A percentile compares a stretch with the other conserved stretches of the same genome.
Evolutionary conservation across 1,140 invertebrate species (phyloP).

Genomic region (Ceratosolen solmsi): DNA sequence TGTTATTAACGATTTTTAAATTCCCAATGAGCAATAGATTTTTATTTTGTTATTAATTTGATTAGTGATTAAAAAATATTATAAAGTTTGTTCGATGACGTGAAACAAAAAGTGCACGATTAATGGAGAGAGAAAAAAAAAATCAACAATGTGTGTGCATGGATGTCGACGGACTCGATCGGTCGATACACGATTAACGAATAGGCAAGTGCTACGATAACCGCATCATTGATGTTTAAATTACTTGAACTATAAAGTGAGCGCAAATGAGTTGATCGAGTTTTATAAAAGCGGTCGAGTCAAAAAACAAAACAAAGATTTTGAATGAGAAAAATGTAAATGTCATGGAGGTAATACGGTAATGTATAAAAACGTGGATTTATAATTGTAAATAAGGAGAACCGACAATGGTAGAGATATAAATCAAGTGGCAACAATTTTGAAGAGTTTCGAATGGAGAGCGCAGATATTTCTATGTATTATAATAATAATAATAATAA

Average conservation of each 20-base stretch:
- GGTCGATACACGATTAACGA: constrained; percentile 3
- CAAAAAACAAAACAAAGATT: constrained; percentile 13
- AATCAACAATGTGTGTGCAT: neutral
- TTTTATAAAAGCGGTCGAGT: neutral
- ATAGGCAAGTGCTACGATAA: neutral
- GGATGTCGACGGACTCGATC: neutral
- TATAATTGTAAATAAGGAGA: constrained; percentile 69
- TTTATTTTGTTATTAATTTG: too few relatives aligned
- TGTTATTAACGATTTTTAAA: too few relatives aligned
- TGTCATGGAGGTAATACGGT: constrained; percentile 62
- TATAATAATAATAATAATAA: constrained; percentile 41
- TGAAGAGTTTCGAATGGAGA: constrained; percentile 51
- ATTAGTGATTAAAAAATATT: neutral
- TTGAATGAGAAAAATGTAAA: constrained; percentile 47
- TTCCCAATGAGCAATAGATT: too few relatives aligned
- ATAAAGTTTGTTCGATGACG: neutral
- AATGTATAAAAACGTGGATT: constrained; percentile 68
- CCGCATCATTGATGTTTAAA: neutral
- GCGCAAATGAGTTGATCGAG: neutral
- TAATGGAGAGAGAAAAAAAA: neutral
- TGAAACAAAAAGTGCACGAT: neutral
- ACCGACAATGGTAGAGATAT: neutral
- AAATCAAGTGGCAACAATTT: constrained; percentile 62
- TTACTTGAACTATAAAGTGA: neutral
- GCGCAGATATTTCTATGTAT: constrained; percentile 64